Evolutionary conservation across 1,140 invertebrate genomes (phyloP).

Genomic region (Aphaenogaster rudis): DNA sequence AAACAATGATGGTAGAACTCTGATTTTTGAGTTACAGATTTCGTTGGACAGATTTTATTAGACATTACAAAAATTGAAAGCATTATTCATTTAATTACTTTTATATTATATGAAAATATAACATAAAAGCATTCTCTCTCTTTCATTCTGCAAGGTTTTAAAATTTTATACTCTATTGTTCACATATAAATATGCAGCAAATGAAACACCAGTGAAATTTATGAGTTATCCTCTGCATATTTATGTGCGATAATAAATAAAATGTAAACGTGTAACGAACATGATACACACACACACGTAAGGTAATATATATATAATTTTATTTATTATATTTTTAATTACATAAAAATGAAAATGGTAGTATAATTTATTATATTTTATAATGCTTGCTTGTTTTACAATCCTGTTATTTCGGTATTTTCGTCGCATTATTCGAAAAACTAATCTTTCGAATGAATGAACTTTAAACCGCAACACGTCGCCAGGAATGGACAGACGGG

Average conservation of each 20-base stretch:
- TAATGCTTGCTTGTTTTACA: not conserved
- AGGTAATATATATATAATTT: not conserved
- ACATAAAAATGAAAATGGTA: not conserved
- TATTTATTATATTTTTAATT: not conserved
- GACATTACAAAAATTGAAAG: not conserved
- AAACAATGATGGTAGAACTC: not conserved
- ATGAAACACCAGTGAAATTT: not conserved
- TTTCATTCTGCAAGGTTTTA: not conserved
- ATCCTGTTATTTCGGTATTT: not conserved
- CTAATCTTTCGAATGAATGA: slow-evolving; percentile 14
- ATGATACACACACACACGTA: not conserved
- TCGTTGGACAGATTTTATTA: not conserved
- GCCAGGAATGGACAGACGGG: not conserved
- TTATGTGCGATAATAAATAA: slow-evolving; percentile 8
- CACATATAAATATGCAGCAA: not conserved
- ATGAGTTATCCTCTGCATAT: not conserved
- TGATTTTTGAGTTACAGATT: not conserved
- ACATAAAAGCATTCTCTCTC: not conserved
- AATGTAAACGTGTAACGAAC: not conserved
- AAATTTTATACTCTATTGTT: slow-evolving; percentile 24
- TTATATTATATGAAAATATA: not conserved
- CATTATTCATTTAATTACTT: not conserved
- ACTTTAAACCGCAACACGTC: slow-evolving; percentile 2
- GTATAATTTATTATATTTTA: slow-evolving; percentile 3
- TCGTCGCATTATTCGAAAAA: not conserved